Evolutionary conservation across 2,797 vertebrate species (phyloP).

Genomic region (Xenentodon cancila): DNA sequence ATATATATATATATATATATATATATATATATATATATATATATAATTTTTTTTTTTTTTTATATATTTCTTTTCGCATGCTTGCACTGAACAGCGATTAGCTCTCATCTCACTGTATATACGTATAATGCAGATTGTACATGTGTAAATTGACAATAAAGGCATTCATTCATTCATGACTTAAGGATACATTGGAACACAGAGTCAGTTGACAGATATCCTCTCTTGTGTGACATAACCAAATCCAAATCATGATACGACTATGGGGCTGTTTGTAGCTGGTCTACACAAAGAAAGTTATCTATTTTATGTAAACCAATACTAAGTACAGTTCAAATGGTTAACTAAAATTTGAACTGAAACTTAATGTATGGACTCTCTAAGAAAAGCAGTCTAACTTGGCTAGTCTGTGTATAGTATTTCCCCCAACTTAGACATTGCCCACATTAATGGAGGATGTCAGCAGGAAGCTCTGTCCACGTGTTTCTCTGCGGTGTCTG

Average conservation of each 20-base stretch:
- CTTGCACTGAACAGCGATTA: no score
- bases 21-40: no score
- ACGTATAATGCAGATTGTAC: no score
- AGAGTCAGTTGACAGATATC: not conserved
- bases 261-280: not conserved
- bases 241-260: not conserved
- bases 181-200: not conserved
- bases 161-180: no score
- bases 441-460: slow-evolving; percentile 48
- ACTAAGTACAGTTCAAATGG: not conserved
- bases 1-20: no score
- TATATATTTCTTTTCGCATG: no score
- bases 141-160: no score
- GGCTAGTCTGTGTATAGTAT: not conserved
- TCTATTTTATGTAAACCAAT: not conserved
- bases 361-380: not conserved
- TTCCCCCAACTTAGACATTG: slow-evolving; percentile 8
- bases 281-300: no score
- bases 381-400: not conserved
- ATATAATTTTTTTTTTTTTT: no score
- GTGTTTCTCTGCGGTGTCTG: slow-evolving; percentile 32
- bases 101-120: no score
- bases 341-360: slow-evolving; percentile 6
- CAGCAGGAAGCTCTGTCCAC: slow-evolving; percentile 33
- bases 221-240: not conserved